A percentile compares a stretch with the other conserved stretches of the same genome.
Conservation (phyloP, 2,888 invertebrate species). For the Kuschelorhynchus macadamiae region DNA sequence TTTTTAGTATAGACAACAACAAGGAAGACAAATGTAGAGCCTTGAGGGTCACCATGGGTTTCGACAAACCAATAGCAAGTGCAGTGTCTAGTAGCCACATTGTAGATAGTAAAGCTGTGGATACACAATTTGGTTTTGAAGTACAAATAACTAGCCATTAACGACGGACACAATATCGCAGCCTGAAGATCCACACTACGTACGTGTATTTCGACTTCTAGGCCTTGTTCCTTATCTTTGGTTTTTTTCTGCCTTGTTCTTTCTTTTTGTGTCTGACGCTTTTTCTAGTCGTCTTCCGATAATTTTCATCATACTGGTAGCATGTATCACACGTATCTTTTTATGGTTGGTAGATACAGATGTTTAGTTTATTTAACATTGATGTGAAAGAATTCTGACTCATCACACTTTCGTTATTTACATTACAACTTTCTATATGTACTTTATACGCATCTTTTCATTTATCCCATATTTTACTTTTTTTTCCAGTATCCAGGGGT, state of each 20-base stretch:
- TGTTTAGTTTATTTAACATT: constrained; percentile 12
- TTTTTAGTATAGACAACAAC: too few species aligned
- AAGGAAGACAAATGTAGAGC: too few species aligned
- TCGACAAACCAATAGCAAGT: too few species aligned
- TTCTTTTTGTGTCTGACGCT: constrained; percentile 4
- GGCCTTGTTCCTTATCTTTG: constrained; percentile 3
- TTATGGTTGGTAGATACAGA: constrained; percentile 9
- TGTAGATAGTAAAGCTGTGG: too few species aligned
- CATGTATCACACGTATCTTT: constrained; percentile 52
- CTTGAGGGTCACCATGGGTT: too few species aligned
- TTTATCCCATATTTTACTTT: too few species aligned
- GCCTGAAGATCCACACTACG: constrained; percentile 14
- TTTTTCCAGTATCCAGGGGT: too few species aligned
- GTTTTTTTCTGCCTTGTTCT: constrained; percentile 9
- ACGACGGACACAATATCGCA: not conserved
- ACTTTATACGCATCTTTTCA: too few species aligned
- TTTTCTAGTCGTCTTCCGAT: constrained; percentile 39
- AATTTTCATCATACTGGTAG: constrained; percentile 52
- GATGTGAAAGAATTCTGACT: not conserved
- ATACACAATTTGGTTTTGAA: constrained; percentile 57
- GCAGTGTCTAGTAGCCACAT: too few species aligned
- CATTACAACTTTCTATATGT: too few species aligned
- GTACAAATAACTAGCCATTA: constrained; percentile 51
- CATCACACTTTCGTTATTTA: too few species aligned
- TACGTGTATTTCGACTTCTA: not conserved